Conservation (phyloP, 2,113 vertebrate genomes). For the Nothobranchius kuhntae region DNA sequence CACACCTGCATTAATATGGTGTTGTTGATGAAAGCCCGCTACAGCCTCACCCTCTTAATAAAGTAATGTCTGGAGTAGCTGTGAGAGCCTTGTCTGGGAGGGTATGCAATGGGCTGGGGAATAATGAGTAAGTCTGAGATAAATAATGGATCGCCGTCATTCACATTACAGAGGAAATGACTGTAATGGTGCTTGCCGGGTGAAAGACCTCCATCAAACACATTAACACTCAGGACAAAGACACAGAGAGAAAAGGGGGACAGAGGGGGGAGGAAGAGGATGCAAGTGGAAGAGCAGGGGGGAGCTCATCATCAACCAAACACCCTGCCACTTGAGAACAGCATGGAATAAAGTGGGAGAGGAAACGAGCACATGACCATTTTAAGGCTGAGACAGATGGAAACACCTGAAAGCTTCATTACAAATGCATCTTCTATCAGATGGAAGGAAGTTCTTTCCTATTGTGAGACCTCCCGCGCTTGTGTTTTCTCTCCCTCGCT, state of each 20-base stretch:
- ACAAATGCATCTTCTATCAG: conserved; percentile 45
- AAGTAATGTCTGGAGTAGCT: conserved; percentile 71
- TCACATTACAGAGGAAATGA: conserved; percentile 83
- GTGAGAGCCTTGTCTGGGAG: conserved; percentile 65
- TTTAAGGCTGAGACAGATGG: conserved; percentile 59
- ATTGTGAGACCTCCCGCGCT: conserved; percentile 16
- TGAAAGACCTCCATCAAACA: conserved; percentile 78
- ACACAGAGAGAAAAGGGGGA: conserved; percentile 48
- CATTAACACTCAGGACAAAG: conserved; percentile 77
- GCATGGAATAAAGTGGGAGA: conserved; percentile 51
- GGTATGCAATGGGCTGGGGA: conserved; percentile 61
- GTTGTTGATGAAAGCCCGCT: conserved; percentile 42
- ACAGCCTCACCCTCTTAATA: conserved; percentile 66
- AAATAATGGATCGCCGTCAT: conserved; percentile 82
- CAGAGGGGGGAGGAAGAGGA: conserved; percentile 48
- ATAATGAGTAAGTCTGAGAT: conserved; percentile 78
- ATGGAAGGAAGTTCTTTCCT: conserved; percentile 53
- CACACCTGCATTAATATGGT: conserved; percentile 53
- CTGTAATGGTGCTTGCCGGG: conserved; percentile 77
- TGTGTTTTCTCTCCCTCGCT: conserved; percentile 9
- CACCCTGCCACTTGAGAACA: conserved; percentile 53
- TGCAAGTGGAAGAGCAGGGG: conserved; percentile 48
- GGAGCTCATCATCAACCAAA: conserved; percentile 47
- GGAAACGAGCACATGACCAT: conserved; percentile 69
- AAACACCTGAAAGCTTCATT: conserved; percentile 60